phyloP scores from a whole-genome alignment of 2,797 vertebrate species.

The Aselliscus stoliczkanus region DNA sequence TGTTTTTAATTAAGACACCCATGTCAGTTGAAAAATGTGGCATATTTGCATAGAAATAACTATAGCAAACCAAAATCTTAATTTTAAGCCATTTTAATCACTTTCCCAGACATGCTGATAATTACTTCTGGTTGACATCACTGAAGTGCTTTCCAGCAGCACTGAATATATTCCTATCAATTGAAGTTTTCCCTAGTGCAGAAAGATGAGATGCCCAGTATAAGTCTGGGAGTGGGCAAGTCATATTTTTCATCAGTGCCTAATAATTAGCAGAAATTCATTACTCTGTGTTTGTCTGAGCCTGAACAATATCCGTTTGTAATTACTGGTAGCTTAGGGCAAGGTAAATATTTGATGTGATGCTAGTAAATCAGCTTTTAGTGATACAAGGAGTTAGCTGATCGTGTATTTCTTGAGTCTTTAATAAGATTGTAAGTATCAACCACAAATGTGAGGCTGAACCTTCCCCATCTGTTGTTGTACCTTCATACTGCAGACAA shows the following conservation, averaged over 20 bases:
- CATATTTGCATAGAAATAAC: constrained; percentile 83
- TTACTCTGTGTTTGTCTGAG: constrained; percentile 75
- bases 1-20: constrained; percentile 79
- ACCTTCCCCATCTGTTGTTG: constrained; percentile 53
- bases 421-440: constrained; percentile 79
- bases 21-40: constrained; percentile 64
- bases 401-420: constrained; percentile 71
- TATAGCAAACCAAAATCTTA: constrained; percentile 75
- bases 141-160: constrained; percentile 74
- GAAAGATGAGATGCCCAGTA: constrained; percentile 59
- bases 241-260: constrained; percentile 69
- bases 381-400: constrained; percentile 56
- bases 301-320: constrained; percentile 77
- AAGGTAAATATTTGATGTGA: constrained; percentile 78
- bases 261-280: constrained; percentile 82
- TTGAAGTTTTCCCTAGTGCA: constrained; percentile 58
- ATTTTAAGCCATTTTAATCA: constrained; percentile 82
- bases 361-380: constrained; percentile 75
- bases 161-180: constrained; percentile 64
- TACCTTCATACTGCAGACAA: constrained; percentile 62
- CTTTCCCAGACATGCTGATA: constrained; percentile 70
- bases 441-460: constrained; percentile 75
- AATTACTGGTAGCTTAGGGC: constrained; percentile 81
- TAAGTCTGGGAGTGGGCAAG: constrained; percentile 52
- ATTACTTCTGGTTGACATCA: constrained; percentile 78